Conservation (phyloP, 2,113 vertebrate species). For the Tichodroma muraria region DNA sequence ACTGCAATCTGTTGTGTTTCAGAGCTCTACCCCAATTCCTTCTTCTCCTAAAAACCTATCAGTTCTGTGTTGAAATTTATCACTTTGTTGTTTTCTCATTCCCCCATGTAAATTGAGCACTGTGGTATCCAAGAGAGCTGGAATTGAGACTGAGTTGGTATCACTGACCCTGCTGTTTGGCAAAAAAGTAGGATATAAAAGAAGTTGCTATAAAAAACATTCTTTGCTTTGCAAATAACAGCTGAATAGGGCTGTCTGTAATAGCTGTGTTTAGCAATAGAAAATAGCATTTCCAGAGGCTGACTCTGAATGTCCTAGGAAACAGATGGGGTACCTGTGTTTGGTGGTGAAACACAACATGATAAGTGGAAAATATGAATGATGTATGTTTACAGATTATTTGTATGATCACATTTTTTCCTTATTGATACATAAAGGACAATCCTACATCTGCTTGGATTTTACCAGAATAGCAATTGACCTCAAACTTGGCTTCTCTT, state of each 20-base stretch:
- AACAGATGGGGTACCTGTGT: neutral
- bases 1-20: conserved; percentile 41
- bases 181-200: neutral
- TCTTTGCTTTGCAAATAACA: conserved; percentile 18
- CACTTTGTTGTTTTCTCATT: neutral
- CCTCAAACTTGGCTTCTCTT: neutral
- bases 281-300: neutral
- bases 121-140: neutral
- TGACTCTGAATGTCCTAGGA: neutral
- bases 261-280: neutral
- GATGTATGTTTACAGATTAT: neutral
- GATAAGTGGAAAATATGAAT: neutral
- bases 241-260: neutral
- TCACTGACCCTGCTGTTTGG: neutral
- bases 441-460: neutral
- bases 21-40: neutral
- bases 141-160: neutral
- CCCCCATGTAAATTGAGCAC: neutral
- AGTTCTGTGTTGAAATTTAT: neutral
- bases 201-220: neutral
- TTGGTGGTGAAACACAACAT: neutral
- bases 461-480: neutral
- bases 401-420: neutral
- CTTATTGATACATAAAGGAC: neutral
- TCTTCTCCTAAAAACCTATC: neutral